Conservation (phyloP, 2,888 invertebrate genomes). For the Hypolimnas misippus region DNA sequence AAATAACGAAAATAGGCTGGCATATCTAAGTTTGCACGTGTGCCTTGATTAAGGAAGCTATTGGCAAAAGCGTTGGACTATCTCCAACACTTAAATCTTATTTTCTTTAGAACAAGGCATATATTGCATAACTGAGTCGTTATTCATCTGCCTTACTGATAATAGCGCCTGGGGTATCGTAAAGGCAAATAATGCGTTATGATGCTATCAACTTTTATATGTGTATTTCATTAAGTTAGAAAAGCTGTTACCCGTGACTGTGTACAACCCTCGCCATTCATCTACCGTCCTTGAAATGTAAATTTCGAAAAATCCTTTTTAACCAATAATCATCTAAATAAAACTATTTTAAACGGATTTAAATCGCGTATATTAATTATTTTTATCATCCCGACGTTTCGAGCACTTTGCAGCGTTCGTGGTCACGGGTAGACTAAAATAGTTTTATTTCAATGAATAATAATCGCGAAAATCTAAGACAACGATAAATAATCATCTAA, state of each 20-base stretch:
- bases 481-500: too few species aligned
- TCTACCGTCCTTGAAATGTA: too few species aligned
- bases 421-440: too few species aligned
- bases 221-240: not conserved
- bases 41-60: constrained; percentile 11
- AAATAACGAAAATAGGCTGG: constrained; percentile 20
- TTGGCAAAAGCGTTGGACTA: constrained; percentile 20
- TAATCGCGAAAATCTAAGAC: too few species aligned
- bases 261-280: too few species aligned
- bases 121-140: constrained; percentile 14
- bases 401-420: too few species aligned
- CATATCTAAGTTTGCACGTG: constrained; percentile 14
- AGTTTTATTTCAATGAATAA: too few species aligned
- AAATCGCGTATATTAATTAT: too few species aligned
- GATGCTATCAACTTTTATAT: constrained; percentile 12
- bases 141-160: constrained; percentile 19
- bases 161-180: constrained; percentile 25
- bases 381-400: too few species aligned
- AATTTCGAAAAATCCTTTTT: too few species aligned
- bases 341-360: too few species aligned
- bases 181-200: constrained; percentile 19
- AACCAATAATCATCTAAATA: too few species aligned
- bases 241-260: not conserved
- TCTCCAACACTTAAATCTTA: constrained; percentile 15
- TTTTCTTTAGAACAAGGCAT: constrained; percentile 17